Base-by-base conservation (phyloP, 2,113 vertebrate genomes). In the Eudyptes chrysolophus region DNA sequence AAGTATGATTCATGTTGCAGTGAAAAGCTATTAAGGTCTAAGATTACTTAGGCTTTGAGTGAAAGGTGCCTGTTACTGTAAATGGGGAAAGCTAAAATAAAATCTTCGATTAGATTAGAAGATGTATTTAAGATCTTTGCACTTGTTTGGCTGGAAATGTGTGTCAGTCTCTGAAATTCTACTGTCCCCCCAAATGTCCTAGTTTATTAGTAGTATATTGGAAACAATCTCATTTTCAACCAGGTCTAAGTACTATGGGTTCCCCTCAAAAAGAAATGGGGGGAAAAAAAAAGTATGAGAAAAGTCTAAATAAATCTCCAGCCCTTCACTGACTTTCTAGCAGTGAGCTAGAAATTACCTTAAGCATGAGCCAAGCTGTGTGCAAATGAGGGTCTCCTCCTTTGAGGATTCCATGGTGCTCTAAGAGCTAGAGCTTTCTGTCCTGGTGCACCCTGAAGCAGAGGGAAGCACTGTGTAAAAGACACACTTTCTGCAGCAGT, bases 31-130 rank as follows among this genome's bases (percentile, higher is more conserved):
- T 92, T 94, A 95, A 96, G 84, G n/a, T 16, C 48, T 96, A 84
- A 93, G 88, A 87, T 97, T 79, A 94, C 52, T 90, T 92, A 60
- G 51, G 57, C 62, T 96, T 91, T 97, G 94, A 98, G 92, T 95
- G 79, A 94, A 95, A 98, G 95, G 32, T 90, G 74, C 68, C 81
- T 95, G 61, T 95, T 78, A 76, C 34, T 93, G 83, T 89, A 95
- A 96, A 94, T 68, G 69, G 74, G 5, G 17, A 90, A 96, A 94
- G 36, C 64, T 94, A 86, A 91, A 94, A 89, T 54, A 78, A 92
- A 92, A 60, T 82, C 44, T 88, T 62, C 21, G 6, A 36, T 90
- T 89, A 75, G 19, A 84, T 74, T 81, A 82, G 60, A 34, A 61
- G n/a, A 82, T 29, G 22, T 40, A 36, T 84, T 95, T 60, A 75